Evolutionary conservation across 2,888 invertebrate species (phyloP), one percentile per base, ranked within the genome.

Genomic region (Cephus nigrinus): DNA sequence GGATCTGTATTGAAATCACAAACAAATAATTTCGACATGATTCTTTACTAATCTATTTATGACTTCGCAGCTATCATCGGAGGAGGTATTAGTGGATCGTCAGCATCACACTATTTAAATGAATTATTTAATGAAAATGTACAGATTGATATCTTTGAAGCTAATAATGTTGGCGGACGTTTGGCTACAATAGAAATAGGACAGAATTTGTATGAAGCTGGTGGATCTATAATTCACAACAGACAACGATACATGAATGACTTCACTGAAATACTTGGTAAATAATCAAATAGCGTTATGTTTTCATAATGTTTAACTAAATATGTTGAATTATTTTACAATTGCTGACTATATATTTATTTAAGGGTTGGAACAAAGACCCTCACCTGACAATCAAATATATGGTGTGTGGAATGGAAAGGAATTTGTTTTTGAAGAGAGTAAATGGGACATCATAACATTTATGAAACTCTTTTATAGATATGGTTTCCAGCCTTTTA

Each of bases 11-110:
- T 32, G 9, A 69, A 30, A 5, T 69, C 31, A 23, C 40, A 69
- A 30, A 15, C 32, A 69, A 32, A 35, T 31, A 34, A 31, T 72
- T n/a, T 55, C 11, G 30, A 68, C 71, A 68, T 73, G 75, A 78
- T 76, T 74, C 73, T 31, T 73, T 36, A n/a, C 74, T 40, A 32
- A 32, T 72, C 73, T 74, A 68, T n/a, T 73, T 74, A 55, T 78
- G 79, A 76, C 84, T 89, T 86, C 55, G 5, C 86, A 94, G 94
- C 93, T 55, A 92, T 95, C 40, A 90, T 95, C 80, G 95, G 95
- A 30, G 94, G 93, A 73, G 95, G 95, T 11, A 93, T 95, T 74
- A 94, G 94, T 69, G 95, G 95, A 34, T 92, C 94, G 3, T 92
- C 94, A 1, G 89, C 93, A 30, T 93, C 94, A 0, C 93, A 93